These are phyloP conservation scores for Lepas anatifera DNA, from an alignment of 2,888 invertebrate species.

Conservation along the genomic window DNA sequence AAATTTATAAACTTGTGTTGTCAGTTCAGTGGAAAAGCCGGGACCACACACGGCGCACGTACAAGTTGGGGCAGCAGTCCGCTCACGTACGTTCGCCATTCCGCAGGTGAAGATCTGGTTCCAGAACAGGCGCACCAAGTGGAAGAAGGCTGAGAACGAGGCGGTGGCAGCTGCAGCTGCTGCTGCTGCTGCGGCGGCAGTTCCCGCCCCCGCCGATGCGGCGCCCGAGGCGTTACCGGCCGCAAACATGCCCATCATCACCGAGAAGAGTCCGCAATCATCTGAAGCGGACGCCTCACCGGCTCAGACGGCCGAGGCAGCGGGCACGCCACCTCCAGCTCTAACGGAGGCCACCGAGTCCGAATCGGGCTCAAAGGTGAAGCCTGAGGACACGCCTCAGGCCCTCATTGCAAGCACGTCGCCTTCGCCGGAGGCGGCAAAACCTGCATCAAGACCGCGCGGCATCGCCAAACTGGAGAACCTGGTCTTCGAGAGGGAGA, in stretches of 20 bases:
- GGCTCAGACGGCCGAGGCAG: not conserved
- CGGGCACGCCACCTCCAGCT: no score
- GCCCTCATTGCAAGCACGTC: no score
- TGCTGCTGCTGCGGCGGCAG: not conserved
- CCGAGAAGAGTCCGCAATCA: not conserved
- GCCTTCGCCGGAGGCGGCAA: not conserved
- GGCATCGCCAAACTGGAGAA: conserved; percentile 2
- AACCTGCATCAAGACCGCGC: not conserved
- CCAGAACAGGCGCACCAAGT: conserved; percentile 68
- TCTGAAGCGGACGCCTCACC: not conserved
- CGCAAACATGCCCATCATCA: not conserved
- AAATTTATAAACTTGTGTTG: no score
- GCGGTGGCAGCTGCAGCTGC: conserved; percentile 72
- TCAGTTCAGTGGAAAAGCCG: no score
- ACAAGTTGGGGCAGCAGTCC: no score
- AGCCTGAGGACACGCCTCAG: no score
- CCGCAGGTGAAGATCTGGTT: conserved; percentile 83
- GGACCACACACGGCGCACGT: no score
- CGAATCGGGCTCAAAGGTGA: no score
- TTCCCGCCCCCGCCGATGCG: not conserved
- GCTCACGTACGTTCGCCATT: no score
- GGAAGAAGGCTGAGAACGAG: conserved; percentile 88
- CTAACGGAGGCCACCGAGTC: not conserved
- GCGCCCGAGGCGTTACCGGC: not conserved
- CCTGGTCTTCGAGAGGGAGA: conserved; percentile 2